Base-by-base conservation (phyloP, 1,140 invertebrate genomes). In the Lepidurus couesii region DNA sequence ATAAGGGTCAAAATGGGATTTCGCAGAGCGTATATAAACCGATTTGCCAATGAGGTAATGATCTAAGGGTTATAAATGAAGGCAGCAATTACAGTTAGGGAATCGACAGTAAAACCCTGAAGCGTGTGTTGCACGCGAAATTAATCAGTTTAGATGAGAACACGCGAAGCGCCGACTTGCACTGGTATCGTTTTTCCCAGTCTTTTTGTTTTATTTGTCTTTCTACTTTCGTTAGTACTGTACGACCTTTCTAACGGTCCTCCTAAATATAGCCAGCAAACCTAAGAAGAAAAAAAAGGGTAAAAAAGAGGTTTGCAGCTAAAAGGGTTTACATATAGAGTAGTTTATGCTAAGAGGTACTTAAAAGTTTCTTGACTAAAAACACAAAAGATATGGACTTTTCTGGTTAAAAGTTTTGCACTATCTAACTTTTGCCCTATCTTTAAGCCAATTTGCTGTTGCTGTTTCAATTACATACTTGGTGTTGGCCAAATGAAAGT, bases 251-350 rank as follows among this genome's bases (percentile, higher is more conserved):
- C 8, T 65, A 16, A 65, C 34, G 34, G 34, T 73, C 43, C 43
- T 75, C 43, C 8, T 16, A 75, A 75, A 34, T 21, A 34, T 75
- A 43, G 74, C 74, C 11, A 7, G 24, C 11, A 9, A 75, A 42
- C 43, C 21, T 1, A 42, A 75, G 42, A 75, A n/a, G 44, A 3
- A 74, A 74, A 8, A 74, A 74, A 9, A n/a, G 42, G 9, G 16
- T 74, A 24, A 74, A 74, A 74, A 73, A 42, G 74, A 42, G 44
- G 74, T 73, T 73, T 74, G 34, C 65, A 73, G 77, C 77, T 78
- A 73, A 26, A 78, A 73, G 47, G 34, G 34, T 34, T 4, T 34
- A 34, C 34, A 34, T 4, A 34, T 34, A 34, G 34, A 34, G 34
- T 34, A 34, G 34, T 34, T 34, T 34, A 34, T 34, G 34, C 34